phyloP scores from a whole-genome alignment of 2,888 invertebrate genomes.

The Ophion slaviceki region DNA sequence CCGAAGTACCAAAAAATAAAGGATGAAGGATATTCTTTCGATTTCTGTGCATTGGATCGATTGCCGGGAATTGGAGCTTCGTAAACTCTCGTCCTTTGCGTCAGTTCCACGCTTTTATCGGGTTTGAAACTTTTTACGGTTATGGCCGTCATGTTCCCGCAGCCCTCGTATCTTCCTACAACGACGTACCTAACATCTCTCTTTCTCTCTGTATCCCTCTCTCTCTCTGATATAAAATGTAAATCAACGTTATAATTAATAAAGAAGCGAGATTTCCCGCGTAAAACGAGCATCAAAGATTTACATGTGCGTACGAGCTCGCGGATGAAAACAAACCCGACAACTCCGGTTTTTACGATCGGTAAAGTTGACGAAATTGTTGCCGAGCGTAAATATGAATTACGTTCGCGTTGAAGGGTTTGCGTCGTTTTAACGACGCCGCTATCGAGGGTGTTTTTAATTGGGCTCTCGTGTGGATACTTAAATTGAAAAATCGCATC shows the following conservation, averaged over 20 bases:
- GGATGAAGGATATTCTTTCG: too few species aligned
- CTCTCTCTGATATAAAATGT: too few species aligned
- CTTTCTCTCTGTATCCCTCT: background rate
- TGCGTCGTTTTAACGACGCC: background rate
- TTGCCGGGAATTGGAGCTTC: constrained; percentile 78
- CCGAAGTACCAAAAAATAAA: too few species aligned
- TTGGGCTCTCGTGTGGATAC: too few species aligned
- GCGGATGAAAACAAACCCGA: background rate
- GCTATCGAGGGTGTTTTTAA: too few species aligned
- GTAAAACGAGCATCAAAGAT: background rate
- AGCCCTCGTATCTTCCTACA: constrained; percentile 6
- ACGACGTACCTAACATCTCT: background rate
- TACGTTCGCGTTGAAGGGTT: background rate
- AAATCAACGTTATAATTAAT: too few species aligned
- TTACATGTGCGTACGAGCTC: background rate
- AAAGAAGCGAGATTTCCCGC: too few species aligned
- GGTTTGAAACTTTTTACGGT: constrained; percentile 56
- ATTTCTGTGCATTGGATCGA: constrained; percentile 75
- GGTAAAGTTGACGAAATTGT: constrained; percentile 15
- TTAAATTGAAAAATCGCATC: too few species aligned
- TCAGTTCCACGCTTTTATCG: constrained; percentile 52
- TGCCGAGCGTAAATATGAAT: constrained; percentile 14
- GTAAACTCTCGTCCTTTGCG: constrained; percentile 72
- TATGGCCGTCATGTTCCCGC: constrained; percentile 44
- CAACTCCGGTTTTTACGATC: constrained; percentile 14